Evolutionary conservation across 2,888 invertebrate species (phyloP), one percentile per base, ranked within the genome.

Genomic region (Darwinula stevensoni): DNA sequence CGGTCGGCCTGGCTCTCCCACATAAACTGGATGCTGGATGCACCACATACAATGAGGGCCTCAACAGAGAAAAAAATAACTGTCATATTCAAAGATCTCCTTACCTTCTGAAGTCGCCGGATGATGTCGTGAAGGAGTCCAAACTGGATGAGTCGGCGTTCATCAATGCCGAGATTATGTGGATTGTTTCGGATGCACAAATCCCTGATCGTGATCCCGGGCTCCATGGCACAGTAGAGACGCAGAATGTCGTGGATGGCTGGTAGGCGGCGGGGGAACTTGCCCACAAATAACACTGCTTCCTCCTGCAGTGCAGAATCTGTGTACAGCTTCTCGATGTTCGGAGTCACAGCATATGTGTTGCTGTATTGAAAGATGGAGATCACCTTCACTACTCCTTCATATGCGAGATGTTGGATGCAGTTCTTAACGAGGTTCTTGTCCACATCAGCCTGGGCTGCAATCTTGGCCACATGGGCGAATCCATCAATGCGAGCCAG

Each of bases 371-470:
- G 72, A 36, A 78, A 61, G 38, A 76, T 65, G 6, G 76, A 73
- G 32, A 75, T 62, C 33, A 78, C 51, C 14, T 64, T 65, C 1
- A 75, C 66, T 9, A 71, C 65, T 9, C 67, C 67, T 42, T 47
- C 57, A 48, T 70, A 84, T 39, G 75, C 65, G 39, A 88, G 58
- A 54, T 88, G 88, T 49, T 84, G 84, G 35, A 88, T 66, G 49
- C 84, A 84, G 1, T 80, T 74, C 51, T 88, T 88, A 1, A 88
- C 88, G 17, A 88, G 58, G 48, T 78, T 76, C 39, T 74, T 75
- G 48, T 88, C 86, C 1, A 91, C 82, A 45, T 84, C 80, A 1
- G 84, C 73, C 44, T 80, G 70, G 0, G 67, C 63, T 1, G 86
- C 74, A 38, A 91, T 84, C 44, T 75, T 70, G 0, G 75, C 67